Evolutionary conservation across 2,888 invertebrate species (phyloP), one percentile per base, ranked within the genome.

Genomic region (Ophraella communa): DNA sequence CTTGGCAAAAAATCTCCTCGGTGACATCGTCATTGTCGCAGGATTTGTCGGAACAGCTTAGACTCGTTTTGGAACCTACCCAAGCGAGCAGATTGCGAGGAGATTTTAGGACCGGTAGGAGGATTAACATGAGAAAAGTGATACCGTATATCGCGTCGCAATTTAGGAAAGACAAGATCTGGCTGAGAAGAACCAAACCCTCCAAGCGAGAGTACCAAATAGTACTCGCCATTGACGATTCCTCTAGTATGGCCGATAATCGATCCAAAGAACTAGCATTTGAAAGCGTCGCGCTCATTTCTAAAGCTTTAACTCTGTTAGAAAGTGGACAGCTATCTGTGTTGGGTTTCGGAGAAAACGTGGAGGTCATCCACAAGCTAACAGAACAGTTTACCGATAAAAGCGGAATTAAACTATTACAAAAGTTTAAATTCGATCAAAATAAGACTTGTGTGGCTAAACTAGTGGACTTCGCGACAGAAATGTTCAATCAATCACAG

Each of bases 111-210:
- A 98, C 96, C 0, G 99, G 99, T 0, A 92, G 96, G 66, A 88
- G 99, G 5, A 92, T 99, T 56, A 99, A 99, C 83, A 99, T 99
- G 98, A 89, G 98, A 49, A 95, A 94, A 79, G 93, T 99, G 59
- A 97, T 99, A 78, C 95, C 98, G 0, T 99, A 99, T 84, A 96
- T 99, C 72, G 99, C 99, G 17, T 98, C 98, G 66, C 94, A 98
- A 82, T 99, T 98, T 84, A 88, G 98, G 47, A 99, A 99, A 81
- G 98, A 99, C 81, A 97, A 98, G 81, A 99, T 99, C 77, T 99
- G 99, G 99, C 80, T 99, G 76, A 86, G 98, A 11, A 86, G 99
- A 59, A 98, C 96, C 0, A 96, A 96, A 80, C 96, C 97, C 0
- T 95, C 95, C 0, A 95, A 96, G 78, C 86, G 99, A 52, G 93